Evolutionary conservation across 2,888 invertebrate genomes (phyloP).

Genomic region (Rutpela maculata): DNA sequence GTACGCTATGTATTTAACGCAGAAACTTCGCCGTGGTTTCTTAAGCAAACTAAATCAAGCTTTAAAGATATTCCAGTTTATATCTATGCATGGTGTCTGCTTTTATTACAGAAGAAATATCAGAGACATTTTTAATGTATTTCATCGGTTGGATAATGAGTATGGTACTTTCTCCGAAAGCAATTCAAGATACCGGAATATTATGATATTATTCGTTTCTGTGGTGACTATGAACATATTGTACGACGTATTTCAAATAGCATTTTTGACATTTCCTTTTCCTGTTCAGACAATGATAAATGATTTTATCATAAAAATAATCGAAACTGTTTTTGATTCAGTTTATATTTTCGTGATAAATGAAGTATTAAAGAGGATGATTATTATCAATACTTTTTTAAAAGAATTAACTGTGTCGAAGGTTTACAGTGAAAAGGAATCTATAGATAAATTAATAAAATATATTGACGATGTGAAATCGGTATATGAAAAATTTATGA

Average conservation of each 20-base stretch:
- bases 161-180: not conserved
- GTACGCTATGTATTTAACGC: not conserved
- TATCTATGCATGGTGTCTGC: not conserved
- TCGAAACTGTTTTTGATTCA: not conserved
- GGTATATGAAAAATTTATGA: not conserved
- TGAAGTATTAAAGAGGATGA: slow-evolving; percentile 3
- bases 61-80: not conserved
- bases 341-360: slow-evolving; percentile 3
- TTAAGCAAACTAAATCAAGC: not conserved
- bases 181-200: not conserved
- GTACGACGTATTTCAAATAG: not conserved
- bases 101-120: not conserved
- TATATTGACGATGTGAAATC: not conserved
- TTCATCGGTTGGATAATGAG: not conserved
- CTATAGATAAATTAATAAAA: slow-evolving; percentile 11
- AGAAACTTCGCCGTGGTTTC: not conserved
- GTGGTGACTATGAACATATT: not conserved
- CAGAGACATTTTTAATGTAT: not conserved
- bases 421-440: slow-evolving; percentile 2
- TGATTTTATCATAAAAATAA: not conserved
- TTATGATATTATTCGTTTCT: not conserved
- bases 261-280: not conserved
- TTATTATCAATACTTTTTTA: not conserved
- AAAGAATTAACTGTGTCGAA: not conserved
- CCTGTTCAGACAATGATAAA: not conserved